Percentiles rank a stretch among this genome's conserved stretches.
These are phyloP conservation scores for Ophiodon elongatus DNA, from an alignment of 2,113 vertebrate genomes.

Conservation along the genomic window DNA sequence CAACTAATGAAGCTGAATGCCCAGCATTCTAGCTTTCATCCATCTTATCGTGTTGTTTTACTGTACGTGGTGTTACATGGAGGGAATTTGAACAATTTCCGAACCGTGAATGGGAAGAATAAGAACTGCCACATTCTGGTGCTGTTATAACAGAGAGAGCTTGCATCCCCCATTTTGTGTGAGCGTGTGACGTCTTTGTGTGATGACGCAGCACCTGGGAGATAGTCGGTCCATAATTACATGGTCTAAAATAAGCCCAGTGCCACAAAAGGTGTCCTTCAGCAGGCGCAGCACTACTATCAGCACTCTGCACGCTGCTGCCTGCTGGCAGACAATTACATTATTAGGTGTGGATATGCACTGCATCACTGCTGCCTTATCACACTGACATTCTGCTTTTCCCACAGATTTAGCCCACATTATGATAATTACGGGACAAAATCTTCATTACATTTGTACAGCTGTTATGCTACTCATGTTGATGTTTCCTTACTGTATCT, in stretches of 20 bases:
- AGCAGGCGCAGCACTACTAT: constrained; percentile 65
- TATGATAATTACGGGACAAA: constrained; percentile 47
- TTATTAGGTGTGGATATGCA: constrained; percentile 52
- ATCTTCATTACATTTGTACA: constrained; percentile 47
- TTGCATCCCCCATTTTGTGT: constrained; percentile 48
- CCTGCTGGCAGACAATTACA: constrained; percentile 55
- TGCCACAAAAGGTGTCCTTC: constrained; percentile 78
- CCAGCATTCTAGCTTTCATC: constrained; percentile 16
- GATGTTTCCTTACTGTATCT: constrained; percentile 29
- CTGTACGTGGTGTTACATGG: not conserved
- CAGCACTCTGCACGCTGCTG: constrained; percentile 61
- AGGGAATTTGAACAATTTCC: not conserved
- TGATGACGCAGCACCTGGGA: constrained; percentile 76
- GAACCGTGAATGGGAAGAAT: not conserved
- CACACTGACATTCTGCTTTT: constrained; percentile 39
- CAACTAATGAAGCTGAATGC: constrained; percentile 6
- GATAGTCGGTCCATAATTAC: constrained; percentile 72
- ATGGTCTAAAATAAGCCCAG: constrained; percentile 76
- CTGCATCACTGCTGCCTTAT: constrained; percentile 59
- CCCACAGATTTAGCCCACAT: constrained; percentile 40
- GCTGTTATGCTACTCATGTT: constrained; percentile 8
- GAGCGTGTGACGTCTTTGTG: constrained; percentile 65
- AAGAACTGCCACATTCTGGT: constrained; percentile 15
- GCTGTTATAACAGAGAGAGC: constrained; percentile 1
- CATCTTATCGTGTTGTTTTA: constrained; percentile 2